Evolutionary conservation across 2,113 vertebrate species (phyloP).

Genomic region (Eurypyga helias): DNA sequence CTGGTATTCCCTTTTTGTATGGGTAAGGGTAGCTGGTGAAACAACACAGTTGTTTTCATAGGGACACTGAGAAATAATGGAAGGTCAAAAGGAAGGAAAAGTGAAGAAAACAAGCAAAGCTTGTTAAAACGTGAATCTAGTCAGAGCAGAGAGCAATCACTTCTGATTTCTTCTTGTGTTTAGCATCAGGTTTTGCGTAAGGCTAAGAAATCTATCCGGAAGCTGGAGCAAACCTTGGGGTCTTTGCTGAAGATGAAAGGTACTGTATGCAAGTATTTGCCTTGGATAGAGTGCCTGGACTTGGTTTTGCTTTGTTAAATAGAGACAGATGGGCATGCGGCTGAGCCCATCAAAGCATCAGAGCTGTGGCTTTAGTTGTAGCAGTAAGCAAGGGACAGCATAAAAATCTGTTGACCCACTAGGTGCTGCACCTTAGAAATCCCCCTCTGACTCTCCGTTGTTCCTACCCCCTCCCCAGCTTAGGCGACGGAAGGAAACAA

Average conservation of each 20-base stretch:
- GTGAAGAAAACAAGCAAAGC: neutral
- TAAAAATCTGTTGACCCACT: neutral
- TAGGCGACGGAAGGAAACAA: neutral
- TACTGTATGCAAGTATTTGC: conserved; percentile 47
- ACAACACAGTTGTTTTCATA: neutral
- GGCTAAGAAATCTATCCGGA: conserved; percentile 78
- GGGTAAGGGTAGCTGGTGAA: neutral
- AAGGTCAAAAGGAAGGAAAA: neutral
- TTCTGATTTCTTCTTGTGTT: conserved; percentile 63
- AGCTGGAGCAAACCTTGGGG: conserved; percentile 80
- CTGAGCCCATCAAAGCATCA: neutral
- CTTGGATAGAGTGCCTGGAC: neutral
- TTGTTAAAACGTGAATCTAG: neutral
- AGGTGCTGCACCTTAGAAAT: neutral
- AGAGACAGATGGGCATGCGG: neutral
- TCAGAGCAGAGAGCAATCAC: neutral
- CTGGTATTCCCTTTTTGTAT: neutral
- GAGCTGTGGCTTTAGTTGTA: neutral
- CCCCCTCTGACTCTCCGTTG: neutral
- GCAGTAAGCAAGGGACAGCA: neutral
- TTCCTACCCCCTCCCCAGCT: neutral
- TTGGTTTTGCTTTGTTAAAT: neutral
- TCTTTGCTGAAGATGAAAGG: conserved; percentile 83
- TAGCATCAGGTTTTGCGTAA: conserved; percentile 85
- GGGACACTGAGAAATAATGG: neutral